These are phyloP conservation scores for Myotis vivesi DNA, from an alignment of 2,797 vertebrate species.

Conservation along the genomic window DNA sequence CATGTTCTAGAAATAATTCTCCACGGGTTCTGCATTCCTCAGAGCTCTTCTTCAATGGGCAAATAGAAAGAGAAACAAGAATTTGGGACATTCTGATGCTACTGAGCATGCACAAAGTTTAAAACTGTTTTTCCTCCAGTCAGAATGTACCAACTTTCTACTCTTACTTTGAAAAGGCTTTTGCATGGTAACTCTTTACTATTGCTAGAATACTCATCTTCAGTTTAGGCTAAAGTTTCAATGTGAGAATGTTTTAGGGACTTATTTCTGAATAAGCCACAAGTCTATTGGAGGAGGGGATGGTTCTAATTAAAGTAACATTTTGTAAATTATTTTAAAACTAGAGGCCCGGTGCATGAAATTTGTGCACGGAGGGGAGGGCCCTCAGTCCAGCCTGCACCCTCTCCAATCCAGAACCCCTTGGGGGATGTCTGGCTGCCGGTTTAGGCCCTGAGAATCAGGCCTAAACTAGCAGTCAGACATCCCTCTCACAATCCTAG, in stretches of 20 bases:
- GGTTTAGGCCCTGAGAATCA: no score
- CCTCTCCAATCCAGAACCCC: no score
- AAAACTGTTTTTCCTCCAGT: background rate
- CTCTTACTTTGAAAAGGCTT: background rate
- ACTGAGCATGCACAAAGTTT: background rate
- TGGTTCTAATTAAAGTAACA: background rate
- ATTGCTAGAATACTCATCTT: background rate
- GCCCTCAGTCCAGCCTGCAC: no score
- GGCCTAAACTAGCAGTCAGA: no score
- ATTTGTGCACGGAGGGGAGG: no score
- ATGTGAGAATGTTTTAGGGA: background rate
- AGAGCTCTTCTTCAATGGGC: background rate
- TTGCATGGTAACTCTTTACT: background rate
- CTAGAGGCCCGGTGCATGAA: no score
- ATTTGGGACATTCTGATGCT: background rate
- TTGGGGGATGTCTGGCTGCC: no score
- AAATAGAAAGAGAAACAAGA: slow-evolving; percentile 17
- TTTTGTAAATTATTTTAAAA: slow-evolving; percentile 11
- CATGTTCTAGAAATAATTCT: slow-evolving; percentile 44
- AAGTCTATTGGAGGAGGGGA: background rate
- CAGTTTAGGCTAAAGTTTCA: background rate
- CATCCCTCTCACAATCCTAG: no score
- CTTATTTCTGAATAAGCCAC: background rate
- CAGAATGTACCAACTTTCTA: background rate
- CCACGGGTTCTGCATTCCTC: background rate